Percentiles rank a stretch among this genome's conserved stretches.
Evolutionary conservation across 2,113 vertebrate species (phyloP).

Genomic region (Himantopus leucocephalus): DNA sequence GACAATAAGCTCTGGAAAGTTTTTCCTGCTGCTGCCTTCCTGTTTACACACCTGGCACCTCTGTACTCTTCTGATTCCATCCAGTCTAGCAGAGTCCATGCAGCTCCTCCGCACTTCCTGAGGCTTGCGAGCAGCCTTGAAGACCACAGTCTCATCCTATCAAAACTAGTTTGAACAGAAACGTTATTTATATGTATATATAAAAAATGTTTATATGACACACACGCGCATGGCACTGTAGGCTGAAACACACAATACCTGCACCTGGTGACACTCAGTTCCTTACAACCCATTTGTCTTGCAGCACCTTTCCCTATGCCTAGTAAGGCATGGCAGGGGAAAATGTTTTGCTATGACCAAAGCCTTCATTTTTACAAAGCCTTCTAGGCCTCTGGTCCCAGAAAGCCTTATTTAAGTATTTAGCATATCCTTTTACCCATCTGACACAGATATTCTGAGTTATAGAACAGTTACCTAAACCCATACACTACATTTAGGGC

Average conservation of each 20-base stretch:
- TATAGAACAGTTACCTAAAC: neutral
- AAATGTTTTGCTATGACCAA: neutral
- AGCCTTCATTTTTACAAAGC: neutral
- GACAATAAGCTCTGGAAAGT: neutral
- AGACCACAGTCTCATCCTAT: neutral
- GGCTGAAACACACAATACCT: neutral
- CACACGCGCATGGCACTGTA: too few species aligned
- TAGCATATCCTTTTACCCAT: neutral
- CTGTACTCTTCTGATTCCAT: neutral
- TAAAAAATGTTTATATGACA: neutral
- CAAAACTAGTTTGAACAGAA: neutral
- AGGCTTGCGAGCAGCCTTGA: neutral
- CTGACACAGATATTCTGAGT: neutral
- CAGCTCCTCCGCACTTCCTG: neutral
- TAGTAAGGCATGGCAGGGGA: neutral
- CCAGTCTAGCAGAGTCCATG: neutral
- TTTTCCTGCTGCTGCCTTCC: neutral
- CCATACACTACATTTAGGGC: neutral
- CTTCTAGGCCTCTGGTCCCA: neutral
- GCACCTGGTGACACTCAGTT: neutral
- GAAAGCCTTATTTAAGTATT: neutral
- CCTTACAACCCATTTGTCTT: neutral
- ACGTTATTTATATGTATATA: accelerated
- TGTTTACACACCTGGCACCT: neutral
- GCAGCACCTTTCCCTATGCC: neutral